Percentiles rank a stretch among this genome's conserved stretches.
Evolutionary conservation across 2,797 vertebrate species (phyloP).

Genomic region (Poecilia wingei): DNA sequence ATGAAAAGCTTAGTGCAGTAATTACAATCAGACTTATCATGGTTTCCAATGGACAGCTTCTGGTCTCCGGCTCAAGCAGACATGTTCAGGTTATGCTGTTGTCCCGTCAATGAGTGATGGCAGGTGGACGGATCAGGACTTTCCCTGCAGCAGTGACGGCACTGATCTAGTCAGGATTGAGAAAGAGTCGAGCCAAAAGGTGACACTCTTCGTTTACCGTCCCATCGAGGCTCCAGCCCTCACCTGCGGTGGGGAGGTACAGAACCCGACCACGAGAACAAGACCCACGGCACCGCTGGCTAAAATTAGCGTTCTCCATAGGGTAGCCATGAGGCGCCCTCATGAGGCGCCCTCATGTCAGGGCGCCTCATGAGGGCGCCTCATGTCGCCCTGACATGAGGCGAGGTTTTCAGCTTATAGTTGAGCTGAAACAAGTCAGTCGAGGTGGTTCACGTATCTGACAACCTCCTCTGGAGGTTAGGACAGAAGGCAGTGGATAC

Average conservation of each 20-base stretch:
- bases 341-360: too few species aligned
- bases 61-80: neutral
- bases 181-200: neutral
- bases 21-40: neutral
- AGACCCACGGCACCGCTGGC: neutral
- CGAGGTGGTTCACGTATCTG: neutral
- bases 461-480: neutral
- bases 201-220: neutral
- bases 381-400: neutral
- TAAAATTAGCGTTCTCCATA: neutral
- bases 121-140: neutral
- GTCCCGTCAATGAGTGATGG: neutral
- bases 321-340: too few species aligned
- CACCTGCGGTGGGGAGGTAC: neutral
- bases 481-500: neutral
- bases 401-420: neutral
- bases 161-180: neutral
- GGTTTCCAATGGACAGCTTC: neutral
- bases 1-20: neutral
- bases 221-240: neutral
- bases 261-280: neutral
- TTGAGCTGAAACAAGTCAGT: neutral
- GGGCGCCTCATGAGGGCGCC: too few species aligned
- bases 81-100: neutral
- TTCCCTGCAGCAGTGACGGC: neutral